phyloP scores from a whole-genome alignment of 2,113 vertebrate species.

The Phalacrocorax pelagicus region DNA sequence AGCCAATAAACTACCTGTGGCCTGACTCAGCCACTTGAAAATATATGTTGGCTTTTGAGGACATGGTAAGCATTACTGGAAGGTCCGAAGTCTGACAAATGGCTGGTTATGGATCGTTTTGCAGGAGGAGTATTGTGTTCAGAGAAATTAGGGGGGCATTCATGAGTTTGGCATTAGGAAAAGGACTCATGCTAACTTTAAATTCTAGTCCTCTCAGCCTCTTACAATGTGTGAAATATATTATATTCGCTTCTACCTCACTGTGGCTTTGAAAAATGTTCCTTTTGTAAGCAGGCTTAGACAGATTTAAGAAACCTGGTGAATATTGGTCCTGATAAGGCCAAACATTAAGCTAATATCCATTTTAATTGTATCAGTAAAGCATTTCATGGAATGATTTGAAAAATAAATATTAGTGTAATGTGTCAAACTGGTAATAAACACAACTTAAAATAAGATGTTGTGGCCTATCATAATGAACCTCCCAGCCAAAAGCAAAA shows the following conservation, averaged over 20 bases:
- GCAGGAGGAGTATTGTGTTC: background rate
- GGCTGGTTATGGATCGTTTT: background rate
- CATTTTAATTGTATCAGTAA: background rate
- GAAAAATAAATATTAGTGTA: background rate
- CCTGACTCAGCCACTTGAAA: constrained; percentile 19
- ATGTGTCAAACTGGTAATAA: background rate
- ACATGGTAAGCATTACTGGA: background rate
- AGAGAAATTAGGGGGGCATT: background rate
- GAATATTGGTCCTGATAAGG: background rate
- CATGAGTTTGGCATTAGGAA: background rate
- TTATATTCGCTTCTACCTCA: background rate
- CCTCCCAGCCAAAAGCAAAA: background rate
- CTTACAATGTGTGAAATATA: background rate
- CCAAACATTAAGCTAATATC: background rate
- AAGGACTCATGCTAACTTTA: background rate
- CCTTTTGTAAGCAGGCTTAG: background rate
- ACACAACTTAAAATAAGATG: background rate
- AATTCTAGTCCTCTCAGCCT: background rate
- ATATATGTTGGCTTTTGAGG: constrained; percentile 35
- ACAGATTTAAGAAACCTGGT: background rate
- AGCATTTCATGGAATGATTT: background rate
- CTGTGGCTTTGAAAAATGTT: background rate
- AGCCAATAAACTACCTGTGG: constrained; percentile 16
- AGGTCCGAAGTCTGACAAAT: constrained; percentile 15
- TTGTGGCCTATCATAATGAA: background rate